A percentile compares a stretch with the other conserved stretches of the same genome.
These are phyloP conservation scores for Ciconia boyciana DNA, from an alignment of 2,113 vertebrate genomes.

Conservation along the genomic window DNA sequence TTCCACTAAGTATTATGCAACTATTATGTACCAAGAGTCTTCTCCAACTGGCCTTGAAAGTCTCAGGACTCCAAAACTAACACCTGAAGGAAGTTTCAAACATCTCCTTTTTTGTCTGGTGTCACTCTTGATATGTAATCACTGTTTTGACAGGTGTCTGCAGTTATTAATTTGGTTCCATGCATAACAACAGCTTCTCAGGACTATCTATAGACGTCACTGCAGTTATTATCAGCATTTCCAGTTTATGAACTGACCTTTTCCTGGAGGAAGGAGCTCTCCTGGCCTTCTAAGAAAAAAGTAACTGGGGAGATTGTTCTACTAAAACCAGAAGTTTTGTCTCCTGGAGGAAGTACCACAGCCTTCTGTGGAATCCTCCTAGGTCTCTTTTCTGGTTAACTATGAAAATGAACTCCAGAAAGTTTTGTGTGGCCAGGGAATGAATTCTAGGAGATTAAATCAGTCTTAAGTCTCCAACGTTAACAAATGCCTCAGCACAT, in stretches of 20 bases:
- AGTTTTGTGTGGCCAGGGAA: neutral
- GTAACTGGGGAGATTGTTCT: neutral
- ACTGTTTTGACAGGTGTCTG: conserved; percentile 23
- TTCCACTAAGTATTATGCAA: neutral
- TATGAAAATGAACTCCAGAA: neutral
- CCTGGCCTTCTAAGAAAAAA: neutral
- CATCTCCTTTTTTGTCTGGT: conserved; percentile 14
- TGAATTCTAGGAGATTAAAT: neutral
- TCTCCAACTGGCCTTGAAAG: neutral
- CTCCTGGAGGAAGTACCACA: neutral
- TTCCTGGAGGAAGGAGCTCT: neutral
- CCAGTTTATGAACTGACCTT: neutral
- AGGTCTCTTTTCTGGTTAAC: neutral
- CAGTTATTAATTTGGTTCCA: neutral
- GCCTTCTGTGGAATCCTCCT: neutral
- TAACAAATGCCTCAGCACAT: neutral
- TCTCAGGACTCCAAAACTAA: conserved; percentile 1
- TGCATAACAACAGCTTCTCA: neutral
- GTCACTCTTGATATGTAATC: neutral
- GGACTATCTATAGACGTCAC: neutral
- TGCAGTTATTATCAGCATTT: neutral
- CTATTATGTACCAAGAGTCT: neutral
- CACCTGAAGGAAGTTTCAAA: conserved; percentile 20
- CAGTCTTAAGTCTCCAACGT: neutral
- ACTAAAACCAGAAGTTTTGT: neutral